A percentile compares a stretch with the other conserved stretches of the same genome.
phyloP scores from a whole-genome alignment of 2,113 vertebrate species.

The Platysternon megacephalum region DNA sequence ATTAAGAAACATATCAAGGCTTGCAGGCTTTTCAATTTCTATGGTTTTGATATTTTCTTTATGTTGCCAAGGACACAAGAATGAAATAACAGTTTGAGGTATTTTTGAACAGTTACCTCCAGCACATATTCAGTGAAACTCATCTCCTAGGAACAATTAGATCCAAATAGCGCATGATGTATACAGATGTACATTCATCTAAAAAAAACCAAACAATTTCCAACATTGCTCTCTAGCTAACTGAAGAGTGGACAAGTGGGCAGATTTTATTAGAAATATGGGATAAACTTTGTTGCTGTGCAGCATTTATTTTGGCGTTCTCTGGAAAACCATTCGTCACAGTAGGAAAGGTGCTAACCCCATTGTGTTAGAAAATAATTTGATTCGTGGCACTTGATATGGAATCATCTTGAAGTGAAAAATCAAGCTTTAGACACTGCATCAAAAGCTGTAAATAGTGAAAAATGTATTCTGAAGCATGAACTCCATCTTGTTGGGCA shows the following conservation, averaged over 20 bases:
- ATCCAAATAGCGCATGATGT: not conserved
- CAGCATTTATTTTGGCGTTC: slow-evolving; percentile 42
- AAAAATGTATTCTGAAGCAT: not conserved
- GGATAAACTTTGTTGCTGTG: not conserved
- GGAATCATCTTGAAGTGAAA: slow-evolving; percentile 27
- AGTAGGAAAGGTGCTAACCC: slow-evolving; percentile 44
- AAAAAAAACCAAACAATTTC: slow-evolving; percentile 41
- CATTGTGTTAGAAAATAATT: slow-evolving; percentile 67
- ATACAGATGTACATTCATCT: not conserved
- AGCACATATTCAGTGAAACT: not conserved
- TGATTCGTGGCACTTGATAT: slow-evolving; percentile 61
- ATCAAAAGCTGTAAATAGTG: not conserved
- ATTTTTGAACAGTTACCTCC: not conserved
- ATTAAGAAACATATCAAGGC: not conserved
- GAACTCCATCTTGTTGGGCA: slow-evolving; percentile 12
- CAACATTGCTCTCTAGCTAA: not conserved
- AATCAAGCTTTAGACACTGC: slow-evolving; percentile 25
- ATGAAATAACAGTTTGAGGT: not conserved
- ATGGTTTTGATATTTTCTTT: not conserved
- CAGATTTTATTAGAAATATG: slow-evolving; percentile 1
- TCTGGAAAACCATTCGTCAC: slow-evolving; percentile 23
- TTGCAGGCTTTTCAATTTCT: not conserved
- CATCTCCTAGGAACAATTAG: not conserved
- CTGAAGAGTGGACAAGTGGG: slow-evolving; percentile 26
- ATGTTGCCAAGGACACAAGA: not conserved